Evolutionary conservation across 1,140 invertebrate genomes (phyloP).

Genomic region (Eciton burchellii): DNA sequence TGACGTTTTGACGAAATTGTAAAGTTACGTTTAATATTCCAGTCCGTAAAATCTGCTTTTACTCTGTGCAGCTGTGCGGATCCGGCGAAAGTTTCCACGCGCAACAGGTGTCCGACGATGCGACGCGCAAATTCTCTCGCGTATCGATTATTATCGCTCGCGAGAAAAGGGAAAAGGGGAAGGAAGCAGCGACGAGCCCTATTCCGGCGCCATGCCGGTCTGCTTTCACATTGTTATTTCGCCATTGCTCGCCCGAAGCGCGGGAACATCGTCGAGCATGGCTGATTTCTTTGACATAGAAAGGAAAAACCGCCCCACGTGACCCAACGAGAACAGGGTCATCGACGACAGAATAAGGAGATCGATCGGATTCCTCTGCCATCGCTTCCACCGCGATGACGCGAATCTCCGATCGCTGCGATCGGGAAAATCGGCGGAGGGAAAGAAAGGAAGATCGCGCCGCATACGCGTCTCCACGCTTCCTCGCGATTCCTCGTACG

Average conservation of each 20-base stretch:
- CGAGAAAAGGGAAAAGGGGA: slow-evolving; percentile 63
- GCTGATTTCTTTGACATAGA: slow-evolving; percentile 78
- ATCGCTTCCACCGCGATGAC: no score
- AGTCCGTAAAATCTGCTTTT: background rate
- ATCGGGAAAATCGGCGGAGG: no score
- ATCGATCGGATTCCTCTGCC: no score
- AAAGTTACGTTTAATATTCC: background rate
- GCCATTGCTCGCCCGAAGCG: slow-evolving; percentile 64
- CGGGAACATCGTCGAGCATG: slow-evolving; percentile 70
- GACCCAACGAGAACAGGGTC: slow-evolving; percentile 40
- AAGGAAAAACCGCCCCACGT: slow-evolving; percentile 71
- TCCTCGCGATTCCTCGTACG: background rate
- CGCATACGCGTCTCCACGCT: background rate
- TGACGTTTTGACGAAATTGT: background rate
- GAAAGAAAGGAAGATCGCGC: no score
- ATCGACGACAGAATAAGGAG: slow-evolving; percentile 18
- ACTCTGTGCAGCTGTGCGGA: background rate
- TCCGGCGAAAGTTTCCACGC: slow-evolving; percentile 18
- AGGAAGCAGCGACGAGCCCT: slow-evolving; percentile 26
- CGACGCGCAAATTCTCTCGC: slow-evolving; percentile 32
- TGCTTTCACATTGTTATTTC: slow-evolving; percentile 79
- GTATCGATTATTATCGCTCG: slow-evolving; percentile 49
- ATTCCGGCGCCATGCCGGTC: slow-evolving; percentile 63
- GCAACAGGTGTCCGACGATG: slow-evolving; percentile 10
- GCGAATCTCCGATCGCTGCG: no score